phyloP scores from a whole-genome alignment of 2,888 invertebrate genomes.

The Isotomurus palustris region DNA sequence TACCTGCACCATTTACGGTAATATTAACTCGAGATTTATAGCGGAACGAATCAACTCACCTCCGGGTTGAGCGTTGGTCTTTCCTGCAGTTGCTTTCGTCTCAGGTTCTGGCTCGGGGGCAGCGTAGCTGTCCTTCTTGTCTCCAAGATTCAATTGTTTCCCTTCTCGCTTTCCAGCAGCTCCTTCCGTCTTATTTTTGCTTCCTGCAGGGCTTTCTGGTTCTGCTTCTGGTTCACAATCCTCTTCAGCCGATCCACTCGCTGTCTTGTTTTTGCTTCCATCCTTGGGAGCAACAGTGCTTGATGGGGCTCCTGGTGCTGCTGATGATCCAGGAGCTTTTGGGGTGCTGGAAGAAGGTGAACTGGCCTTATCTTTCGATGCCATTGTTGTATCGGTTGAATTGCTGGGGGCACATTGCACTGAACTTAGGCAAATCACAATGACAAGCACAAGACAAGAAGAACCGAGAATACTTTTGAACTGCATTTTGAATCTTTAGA shows the following conservation, averaged over 20 bases:
- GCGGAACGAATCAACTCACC: too few species aligned
- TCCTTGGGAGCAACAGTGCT: neutral
- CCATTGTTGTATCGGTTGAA: neutral
- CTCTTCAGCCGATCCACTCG: neutral
- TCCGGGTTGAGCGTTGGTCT: neutral
- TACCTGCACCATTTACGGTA: too few species aligned
- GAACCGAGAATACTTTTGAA: neutral
- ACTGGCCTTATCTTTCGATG: neutral
- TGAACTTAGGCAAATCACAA: neutral
- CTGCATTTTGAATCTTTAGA: slow-evolving; percentile 3
- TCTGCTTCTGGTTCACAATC: slow-evolving; percentile 8
- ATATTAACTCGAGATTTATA: too few species aligned
- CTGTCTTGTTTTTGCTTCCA: slow-evolving; percentile 2
- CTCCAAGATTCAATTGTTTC: slow-evolving; percentile 1
- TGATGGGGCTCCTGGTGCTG: neutral
- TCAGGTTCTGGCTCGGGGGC: neutral
- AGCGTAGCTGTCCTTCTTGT: slow-evolving; percentile 5
- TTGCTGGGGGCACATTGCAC: slow-evolving; percentile 5
- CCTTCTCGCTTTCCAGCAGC: slow-evolving; percentile 5
- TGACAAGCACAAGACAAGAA: neutral
- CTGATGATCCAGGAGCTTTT: neutral
- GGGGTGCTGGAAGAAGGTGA: neutral
- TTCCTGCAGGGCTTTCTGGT: neutral
- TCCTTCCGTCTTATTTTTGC: neutral
- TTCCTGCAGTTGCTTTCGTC: neutral